A percentile compares a stretch with the other conserved stretches of the same genome.
phyloP scores from a whole-genome alignment of 2,113 vertebrate species.

The Campylomormyrus numenius region DNA sequence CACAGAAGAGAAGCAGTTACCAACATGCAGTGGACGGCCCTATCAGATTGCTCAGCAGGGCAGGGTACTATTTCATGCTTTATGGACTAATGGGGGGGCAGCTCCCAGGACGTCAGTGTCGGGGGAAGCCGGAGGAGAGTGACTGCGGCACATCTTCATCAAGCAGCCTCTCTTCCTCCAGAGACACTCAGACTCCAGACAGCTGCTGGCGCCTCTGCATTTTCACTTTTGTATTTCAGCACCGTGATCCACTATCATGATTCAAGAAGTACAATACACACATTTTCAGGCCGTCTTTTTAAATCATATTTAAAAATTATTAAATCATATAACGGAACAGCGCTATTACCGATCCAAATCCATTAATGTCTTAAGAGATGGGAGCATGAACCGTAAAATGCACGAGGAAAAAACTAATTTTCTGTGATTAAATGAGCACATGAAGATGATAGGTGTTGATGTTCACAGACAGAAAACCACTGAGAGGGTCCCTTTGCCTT shows the following conservation, averaged over 20 bases:
- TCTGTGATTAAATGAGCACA: neutral
- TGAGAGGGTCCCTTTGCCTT: neutral
- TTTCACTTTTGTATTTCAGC: neutral
- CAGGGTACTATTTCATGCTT: neutral
- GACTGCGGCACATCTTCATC: neutral
- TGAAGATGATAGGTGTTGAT: neutral
- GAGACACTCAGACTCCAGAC: neutral
- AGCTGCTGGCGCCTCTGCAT: neutral
- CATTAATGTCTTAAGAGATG: neutral
- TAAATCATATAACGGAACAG: neutral
- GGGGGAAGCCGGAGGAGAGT: neutral
- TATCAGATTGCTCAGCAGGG: neutral
- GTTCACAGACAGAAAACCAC: neutral
- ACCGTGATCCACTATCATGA: neutral
- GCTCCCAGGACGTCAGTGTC: neutral
- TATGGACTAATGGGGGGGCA: neutral
- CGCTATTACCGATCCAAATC: neutral
- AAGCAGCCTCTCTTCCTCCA: neutral
- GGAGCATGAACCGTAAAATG: neutral
- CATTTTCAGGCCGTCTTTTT: neutral
- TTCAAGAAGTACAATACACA: neutral
- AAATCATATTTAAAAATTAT: neutral
- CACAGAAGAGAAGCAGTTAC: neutral
- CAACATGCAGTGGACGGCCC: neutral
- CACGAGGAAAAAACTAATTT: neutral